A percentile compares a stretch with the other conserved stretches of the same genome.
Evolutionary conservation across 2,888 invertebrate species (phyloP).

Genomic region (Drosophila cognata): DNA sequence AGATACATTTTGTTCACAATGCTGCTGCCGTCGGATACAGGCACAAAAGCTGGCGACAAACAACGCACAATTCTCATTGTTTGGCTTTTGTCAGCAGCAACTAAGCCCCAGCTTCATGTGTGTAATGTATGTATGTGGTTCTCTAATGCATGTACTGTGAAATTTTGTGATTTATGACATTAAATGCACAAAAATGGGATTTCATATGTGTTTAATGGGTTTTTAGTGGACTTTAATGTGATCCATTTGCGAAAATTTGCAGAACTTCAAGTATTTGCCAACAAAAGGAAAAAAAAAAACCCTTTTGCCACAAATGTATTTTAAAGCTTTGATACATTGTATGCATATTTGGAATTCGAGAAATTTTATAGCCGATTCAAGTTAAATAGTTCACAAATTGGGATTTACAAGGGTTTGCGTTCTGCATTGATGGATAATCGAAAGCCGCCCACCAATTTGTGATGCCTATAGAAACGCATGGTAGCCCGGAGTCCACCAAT

Average conservation of each 20-base stretch:
- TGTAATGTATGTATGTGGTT: slow-evolving; percentile 4
- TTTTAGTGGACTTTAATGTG: slow-evolving; percentile 80
- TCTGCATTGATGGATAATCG: slow-evolving; percentile 12
- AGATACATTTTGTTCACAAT: slow-evolving; percentile 60
- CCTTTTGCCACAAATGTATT: slow-evolving; percentile 41
- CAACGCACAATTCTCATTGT: slow-evolving; percentile 75
- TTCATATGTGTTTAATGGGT: slow-evolving; percentile 80
- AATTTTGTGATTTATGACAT: slow-evolving; percentile 78
- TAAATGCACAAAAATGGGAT: slow-evolving; percentile 81
- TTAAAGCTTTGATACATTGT: slow-evolving; percentile 6
- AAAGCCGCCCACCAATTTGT: slow-evolving; percentile 15
- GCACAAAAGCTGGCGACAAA: slow-evolving; percentile 60
- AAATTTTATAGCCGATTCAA: slow-evolving; percentile 25
- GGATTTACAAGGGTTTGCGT: not conserved
- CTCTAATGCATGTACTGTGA: slow-evolving; percentile 68
- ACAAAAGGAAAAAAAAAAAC: not conserved
- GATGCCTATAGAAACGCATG: slow-evolving; percentile 20
- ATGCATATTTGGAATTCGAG: slow-evolving; percentile 13
- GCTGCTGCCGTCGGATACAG: slow-evolving; percentile 32
- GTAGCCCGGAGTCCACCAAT: slow-evolving; percentile 12
- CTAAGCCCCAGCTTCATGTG: slow-evolving; percentile 58
- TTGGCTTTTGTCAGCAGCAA: slow-evolving; percentile 70
- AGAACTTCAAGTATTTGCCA: slow-evolving; percentile 59
- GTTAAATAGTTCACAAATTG: slow-evolving; percentile 9
- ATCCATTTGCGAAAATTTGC: slow-evolving; percentile 70